Evolutionary conservation across 2,113 vertebrate genomes (phyloP).

Genomic region (Bettongia penicillata): DNA sequence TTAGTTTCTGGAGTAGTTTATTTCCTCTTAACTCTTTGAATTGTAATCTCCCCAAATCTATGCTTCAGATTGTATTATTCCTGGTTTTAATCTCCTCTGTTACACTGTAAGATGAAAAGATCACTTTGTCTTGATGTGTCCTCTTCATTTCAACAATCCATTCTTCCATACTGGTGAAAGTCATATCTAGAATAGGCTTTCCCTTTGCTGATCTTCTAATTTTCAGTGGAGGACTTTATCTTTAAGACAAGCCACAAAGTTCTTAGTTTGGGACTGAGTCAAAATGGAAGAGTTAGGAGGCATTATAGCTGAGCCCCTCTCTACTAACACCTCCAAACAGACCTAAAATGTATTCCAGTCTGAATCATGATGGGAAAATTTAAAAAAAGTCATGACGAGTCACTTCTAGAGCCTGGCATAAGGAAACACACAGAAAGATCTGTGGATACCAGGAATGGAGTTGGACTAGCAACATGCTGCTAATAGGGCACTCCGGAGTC

Average conservation of each 20-base stretch:
- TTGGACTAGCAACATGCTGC: neutral
- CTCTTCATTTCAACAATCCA: neutral
- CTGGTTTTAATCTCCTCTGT: neutral
- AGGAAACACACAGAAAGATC: neutral
- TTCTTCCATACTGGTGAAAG: neutral
- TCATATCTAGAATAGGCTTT: neutral
- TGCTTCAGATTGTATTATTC: neutral
- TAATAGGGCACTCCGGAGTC: neutral
- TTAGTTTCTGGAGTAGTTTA: neutral
- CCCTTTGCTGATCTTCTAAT: neutral
- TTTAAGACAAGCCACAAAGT: neutral
- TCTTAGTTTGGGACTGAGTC: neutral
- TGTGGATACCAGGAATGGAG: neutral
- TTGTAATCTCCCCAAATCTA: neutral
- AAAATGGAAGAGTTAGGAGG: neutral
- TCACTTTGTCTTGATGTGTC: neutral
- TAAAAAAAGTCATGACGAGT: neutral
- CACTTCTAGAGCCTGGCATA: too few relatives aligned
- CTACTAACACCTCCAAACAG: neutral
- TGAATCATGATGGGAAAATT: neutral
- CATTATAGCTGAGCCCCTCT: neutral
- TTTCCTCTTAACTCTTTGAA: neutral
- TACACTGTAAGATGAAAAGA: neutral
- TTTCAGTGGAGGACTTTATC: neutral
- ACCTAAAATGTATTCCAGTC: neutral